Conservation (phyloP, 2,113 vertebrate genomes). For the Sprattus sprattus region DNA sequence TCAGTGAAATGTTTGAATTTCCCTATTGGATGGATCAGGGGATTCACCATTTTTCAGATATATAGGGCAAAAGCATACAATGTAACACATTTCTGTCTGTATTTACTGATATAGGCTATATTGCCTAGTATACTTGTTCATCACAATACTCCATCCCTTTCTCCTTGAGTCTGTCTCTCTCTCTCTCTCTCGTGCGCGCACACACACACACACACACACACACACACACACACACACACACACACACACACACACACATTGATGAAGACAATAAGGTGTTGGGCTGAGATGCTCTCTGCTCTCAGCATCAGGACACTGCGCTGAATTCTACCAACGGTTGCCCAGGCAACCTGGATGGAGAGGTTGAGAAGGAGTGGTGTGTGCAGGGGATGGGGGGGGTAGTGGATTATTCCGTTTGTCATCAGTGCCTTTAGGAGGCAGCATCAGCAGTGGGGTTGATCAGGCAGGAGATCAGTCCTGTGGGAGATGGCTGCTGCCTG, state of each 20-base stretch:
- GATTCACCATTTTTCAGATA: too few species aligned
- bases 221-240: conserved; percentile 26
- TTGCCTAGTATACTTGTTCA: background rate
- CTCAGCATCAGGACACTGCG: conserved; percentile 60
- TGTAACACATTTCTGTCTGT: too few species aligned
- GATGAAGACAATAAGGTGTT: background rate
- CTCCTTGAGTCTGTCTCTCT: background rate
- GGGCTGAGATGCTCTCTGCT: conserved; percentile 46
- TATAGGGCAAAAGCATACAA: too few species aligned
- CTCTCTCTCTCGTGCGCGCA: too few species aligned
- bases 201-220: conserved; percentile 26
- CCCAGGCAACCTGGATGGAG: conserved; percentile 75
- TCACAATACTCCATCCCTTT: background rate
- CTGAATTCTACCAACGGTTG: conserved; percentile 68
- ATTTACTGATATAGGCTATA: background rate
- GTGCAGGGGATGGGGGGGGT: conserved; percentile 2
- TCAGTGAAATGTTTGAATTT: background rate
- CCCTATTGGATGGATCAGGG: too few species aligned
- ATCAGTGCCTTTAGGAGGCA: background rate
- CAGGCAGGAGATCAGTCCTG: background rate
- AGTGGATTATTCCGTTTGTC: background rate
- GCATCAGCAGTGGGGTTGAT: background rate
- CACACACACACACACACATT: conserved; percentile 2
- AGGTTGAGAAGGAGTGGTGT: conserved; percentile 52
- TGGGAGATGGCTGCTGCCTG: background rate